Evolutionary conservation across 2,888 invertebrate genomes (phyloP).

Genomic region (Chirona hameri): DNA sequence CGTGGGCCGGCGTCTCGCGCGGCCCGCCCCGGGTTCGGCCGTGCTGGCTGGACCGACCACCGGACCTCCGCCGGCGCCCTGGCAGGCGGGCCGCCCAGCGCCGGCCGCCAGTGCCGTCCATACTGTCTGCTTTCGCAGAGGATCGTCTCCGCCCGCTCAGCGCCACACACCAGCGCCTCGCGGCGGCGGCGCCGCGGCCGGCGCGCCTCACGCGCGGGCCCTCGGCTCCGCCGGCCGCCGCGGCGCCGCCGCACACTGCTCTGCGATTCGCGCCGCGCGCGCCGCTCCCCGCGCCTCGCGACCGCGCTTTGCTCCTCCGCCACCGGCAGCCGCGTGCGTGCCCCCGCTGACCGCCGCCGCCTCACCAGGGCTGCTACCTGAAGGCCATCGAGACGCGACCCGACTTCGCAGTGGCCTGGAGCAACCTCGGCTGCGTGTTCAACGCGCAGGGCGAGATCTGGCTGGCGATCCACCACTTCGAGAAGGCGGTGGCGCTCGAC

Average conservation of each 20-base stretch:
- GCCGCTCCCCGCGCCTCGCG: slow-evolving; percentile 48
- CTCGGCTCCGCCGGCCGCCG: slow-evolving; percentile 32
- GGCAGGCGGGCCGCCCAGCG: not conserved
- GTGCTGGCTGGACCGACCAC: too few species aligned
- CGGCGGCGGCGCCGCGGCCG: slow-evolving; percentile 30
- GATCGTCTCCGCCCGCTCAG: not conserved
- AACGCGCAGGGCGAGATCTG: slow-evolving; percentile 97
- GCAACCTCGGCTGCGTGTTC: slow-evolving; percentile 98
- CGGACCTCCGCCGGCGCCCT: not conserved
- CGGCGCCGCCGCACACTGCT: slow-evolving; percentile 33
- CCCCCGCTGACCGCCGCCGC: slow-evolving; percentile 28
- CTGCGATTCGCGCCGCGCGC: slow-evolving; percentile 37
- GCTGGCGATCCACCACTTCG: slow-evolving; percentile 99
- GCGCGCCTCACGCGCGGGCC: too few species aligned
- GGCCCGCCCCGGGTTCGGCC: not conserved
- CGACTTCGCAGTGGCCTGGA: slow-evolving; percentile 99
- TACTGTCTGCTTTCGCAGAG: slow-evolving; percentile 22
- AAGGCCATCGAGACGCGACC: slow-evolving; percentile 99
- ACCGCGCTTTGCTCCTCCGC: slow-evolving; percentile 43
- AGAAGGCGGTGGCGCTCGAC: slow-evolving; percentile 97
- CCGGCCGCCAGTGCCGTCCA: slow-evolving; percentile 2
- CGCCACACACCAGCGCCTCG: not conserved
- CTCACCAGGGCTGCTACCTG: slow-evolving; percentile 89
- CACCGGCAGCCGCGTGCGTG: not conserved
- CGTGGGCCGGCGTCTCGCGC: not conserved